Conservation (phyloP, 2,888 invertebrate species). For the Copidosoma aretas region DNA sequence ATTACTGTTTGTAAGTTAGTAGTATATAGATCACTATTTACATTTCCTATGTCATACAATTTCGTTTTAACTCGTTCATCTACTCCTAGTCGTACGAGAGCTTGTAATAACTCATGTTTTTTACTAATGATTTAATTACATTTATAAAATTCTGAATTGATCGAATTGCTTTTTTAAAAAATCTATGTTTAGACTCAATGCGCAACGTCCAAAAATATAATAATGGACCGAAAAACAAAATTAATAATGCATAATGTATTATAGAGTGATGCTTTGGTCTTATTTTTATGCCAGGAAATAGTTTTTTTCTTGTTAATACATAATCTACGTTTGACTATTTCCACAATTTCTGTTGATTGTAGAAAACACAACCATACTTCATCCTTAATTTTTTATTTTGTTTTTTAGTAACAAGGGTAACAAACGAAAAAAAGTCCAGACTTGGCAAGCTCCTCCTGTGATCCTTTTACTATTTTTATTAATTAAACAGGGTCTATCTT, state of each 20-base stretch:
- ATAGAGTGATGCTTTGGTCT: background rate
- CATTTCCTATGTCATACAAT: background rate
- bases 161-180: conserved; percentile 9
- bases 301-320: conserved; percentile 26
- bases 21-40: background rate
- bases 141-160: conserved; percentile 10
- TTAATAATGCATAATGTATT: background rate
- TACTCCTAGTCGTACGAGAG: background rate
- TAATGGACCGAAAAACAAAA: background rate
- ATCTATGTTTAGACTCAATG: conserved; percentile 13
- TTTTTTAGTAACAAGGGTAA: conserved; percentile 39
- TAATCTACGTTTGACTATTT: conserved; percentile 42
- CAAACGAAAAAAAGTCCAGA: conserved; percentile 28
- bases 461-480: background rate
- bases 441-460: background rate
- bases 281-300: conserved; percentile 30
- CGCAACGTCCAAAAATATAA: background rate
- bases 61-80: background rate
- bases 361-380: conserved; percentile 39
- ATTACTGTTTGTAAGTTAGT: background rate
- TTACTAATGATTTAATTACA: conserved; percentile 6
- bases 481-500: conserved; percentile 37
- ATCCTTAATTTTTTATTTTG: conserved; percentile 36
- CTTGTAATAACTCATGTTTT: conserved; percentile 14
- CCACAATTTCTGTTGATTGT: conserved; percentile 42